Evolutionary conservation across 2,797 vertebrate genomes (phyloP).

Genomic region (Denticeps clupeoides): DNA sequence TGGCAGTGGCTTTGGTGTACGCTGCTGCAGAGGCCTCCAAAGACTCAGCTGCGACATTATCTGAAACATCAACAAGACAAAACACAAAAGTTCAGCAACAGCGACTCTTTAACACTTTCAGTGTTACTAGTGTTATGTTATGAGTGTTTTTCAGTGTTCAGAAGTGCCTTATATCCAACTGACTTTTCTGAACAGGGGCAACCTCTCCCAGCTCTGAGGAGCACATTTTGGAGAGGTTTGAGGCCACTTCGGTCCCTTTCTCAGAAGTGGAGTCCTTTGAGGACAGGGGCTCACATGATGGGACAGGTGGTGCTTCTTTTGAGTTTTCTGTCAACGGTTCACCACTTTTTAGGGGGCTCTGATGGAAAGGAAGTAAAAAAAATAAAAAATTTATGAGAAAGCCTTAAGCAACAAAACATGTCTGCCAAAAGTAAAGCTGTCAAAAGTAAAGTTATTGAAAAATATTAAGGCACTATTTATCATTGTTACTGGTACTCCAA

Average conservation of each 20-base stretch:
- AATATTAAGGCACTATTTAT: too few relatives aligned
- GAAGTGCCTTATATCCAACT: too few relatives aligned
- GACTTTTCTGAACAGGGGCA: too few relatives aligned
- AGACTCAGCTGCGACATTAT: conserved; percentile 57
- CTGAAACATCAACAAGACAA: conserved; percentile 27
- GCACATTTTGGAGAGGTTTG: neutral
- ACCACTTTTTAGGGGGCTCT: conserved; percentile 64
- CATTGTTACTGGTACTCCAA: too few relatives aligned
- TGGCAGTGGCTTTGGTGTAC: conserved; percentile 71
- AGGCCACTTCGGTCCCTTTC: conserved; percentile 47
- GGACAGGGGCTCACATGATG: conserved; percentile 54
- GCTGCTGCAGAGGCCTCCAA: conserved; percentile 75
- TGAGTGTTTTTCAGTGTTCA: too few relatives aligned
- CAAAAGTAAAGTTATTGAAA: too few relatives aligned
- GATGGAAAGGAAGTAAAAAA: neutral
- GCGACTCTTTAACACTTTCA: neutral
- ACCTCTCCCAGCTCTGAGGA: too few relatives aligned
- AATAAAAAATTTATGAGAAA: neutral
- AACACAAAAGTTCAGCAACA: neutral
- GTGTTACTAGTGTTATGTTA: neutral
- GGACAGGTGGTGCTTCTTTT: conserved; percentile 54
- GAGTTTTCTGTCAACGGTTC: conserved; percentile 53
- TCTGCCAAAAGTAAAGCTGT: too few relatives aligned
- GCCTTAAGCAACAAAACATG: too few relatives aligned
- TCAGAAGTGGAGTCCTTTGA: conserved; percentile 64